Base-by-base conservation (phyloP, 2,797 vertebrate genomes). In the Triplophysa yarkandensis region DNA sequence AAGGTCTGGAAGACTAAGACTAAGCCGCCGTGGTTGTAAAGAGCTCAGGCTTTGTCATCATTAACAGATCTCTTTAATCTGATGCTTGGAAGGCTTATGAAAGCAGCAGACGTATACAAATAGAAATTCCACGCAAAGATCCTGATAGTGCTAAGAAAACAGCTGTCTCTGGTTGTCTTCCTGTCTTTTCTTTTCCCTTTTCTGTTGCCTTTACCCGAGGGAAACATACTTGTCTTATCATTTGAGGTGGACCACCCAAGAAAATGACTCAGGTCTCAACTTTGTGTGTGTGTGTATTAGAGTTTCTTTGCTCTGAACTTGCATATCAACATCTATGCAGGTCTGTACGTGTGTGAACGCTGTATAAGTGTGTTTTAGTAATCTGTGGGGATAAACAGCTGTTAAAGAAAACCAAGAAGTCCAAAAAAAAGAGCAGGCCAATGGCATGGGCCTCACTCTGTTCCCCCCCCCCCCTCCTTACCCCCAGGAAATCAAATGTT, bases 41-140 rank as follows among this genome's bases (percentile, higher is more conserved):
- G 87, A 86, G 81, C 85, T 87, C 86, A 39, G 88, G 86, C 85
- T 91, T 39, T 84, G 83, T 83, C 89, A 89, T 90, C 89, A 91
- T 92, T 91, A 89, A 87, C 87, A 87, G 88, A 90, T 89, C 89
- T 88, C 89, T 92, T 92, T 92, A 91, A 92, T 91, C 89, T 89
- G 86, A 82, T 81, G 83, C 87, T 89, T 86, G 85, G 87, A 90
- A 89, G 89, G 87, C 85, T 87, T 91, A 82, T 90, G 87, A 89
- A 85, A 87, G 85, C 69, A 71, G 39, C 86, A 85, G 83, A 81
- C 88, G 13, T 41, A 13, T 86, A 81, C 90, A 90, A 90, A 90
- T 89, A 90, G 86, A 89, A 75, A 82, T 86, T 81, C 84, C 87
- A 88, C 87, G 90, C 88, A 85, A 88, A 88, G 85, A 83, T 85